phyloP scores from a whole-genome alignment of 2,888 invertebrate genomes.

The Pyralis farinalis region DNA sequence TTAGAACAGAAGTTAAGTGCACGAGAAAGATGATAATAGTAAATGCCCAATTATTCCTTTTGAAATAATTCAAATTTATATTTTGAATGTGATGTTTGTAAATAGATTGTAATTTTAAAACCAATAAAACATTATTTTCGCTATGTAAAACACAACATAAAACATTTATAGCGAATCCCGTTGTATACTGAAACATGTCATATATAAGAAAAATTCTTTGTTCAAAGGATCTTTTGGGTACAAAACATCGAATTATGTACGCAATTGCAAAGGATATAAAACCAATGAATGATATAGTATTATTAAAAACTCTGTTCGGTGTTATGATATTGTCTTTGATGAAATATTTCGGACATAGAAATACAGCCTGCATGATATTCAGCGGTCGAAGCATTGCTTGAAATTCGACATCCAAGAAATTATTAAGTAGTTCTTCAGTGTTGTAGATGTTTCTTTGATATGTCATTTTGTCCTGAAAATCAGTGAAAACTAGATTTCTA shows the following conservation, averaged over 20 bases:
- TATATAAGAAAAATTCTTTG: not conserved
- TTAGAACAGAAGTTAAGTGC: no score
- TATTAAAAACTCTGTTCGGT: not conserved
- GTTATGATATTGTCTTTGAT: slow-evolving; percentile 8
- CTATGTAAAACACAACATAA: not conserved
- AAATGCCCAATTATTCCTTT: no score
- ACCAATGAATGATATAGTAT: not conserved
- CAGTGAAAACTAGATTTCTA: no score
- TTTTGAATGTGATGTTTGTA: no score
- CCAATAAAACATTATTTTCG: not conserved
- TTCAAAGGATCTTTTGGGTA: no score
- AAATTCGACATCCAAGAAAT: slow-evolving; percentile 2
- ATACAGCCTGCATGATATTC: slow-evolving; percentile 3
- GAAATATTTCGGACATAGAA: slow-evolving; percentile 1
- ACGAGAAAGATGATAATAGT: no score
- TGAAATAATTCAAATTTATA: no score
- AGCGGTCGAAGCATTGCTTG: slow-evolving; percentile 7
- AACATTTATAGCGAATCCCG: not conserved
- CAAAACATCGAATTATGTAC: not conserved
- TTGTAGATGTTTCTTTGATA: slow-evolving; percentile 29
- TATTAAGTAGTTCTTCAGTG: slow-evolving; percentile 17
- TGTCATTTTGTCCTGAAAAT: no score
- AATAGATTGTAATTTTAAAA: not conserved
- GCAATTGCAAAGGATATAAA: not conserved
- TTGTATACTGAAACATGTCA: not conserved